Evolutionary conservation across 2,888 invertebrate genomes (phyloP).

Genomic region (Chymomyza caudatula): DNA sequence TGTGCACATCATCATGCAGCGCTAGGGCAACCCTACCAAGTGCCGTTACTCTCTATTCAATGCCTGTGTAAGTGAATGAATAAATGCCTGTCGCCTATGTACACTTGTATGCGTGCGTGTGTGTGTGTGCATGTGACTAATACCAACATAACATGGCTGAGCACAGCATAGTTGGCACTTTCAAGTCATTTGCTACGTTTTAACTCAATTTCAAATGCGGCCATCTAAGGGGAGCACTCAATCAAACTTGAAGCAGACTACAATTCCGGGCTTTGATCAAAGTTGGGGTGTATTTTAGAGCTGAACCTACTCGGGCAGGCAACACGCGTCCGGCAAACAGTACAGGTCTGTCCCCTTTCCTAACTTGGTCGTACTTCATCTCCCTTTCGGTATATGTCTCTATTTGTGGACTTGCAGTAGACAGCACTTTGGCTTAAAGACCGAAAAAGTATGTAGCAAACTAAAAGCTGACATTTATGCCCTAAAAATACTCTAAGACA

Average conservation of each 20-base stretch:
- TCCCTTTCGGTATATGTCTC: background rate
- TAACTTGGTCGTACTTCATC: background rate
- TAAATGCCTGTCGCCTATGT: conserved; percentile 35
- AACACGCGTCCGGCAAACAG: conserved; percentile 51
- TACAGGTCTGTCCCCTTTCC: conserved; percentile 12
- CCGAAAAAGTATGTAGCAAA: too few species aligned
- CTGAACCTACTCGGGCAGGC: conserved; percentile 27
- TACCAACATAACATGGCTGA: conserved; percentile 44
- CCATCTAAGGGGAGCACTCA: conserved; percentile 61
- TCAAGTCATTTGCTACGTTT: conserved; percentile 67
- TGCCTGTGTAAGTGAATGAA: conserved; percentile 60
- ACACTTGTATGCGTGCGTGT: background rate
- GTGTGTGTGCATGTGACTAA: conserved; percentile 18
- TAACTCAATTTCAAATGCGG: conserved; percentile 64
- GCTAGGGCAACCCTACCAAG: conserved; percentile 17
- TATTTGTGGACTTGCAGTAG: background rate
- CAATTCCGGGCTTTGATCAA: background rate
- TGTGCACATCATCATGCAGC: conserved; percentile 45
- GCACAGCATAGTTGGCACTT: conserved; percentile 66
- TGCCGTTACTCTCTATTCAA: conserved; percentile 45
- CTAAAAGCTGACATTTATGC: too few species aligned
- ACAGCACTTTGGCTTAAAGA: too few species aligned
- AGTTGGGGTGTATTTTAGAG: background rate
- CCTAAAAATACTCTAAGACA: too few species aligned
- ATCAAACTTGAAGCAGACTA: conserved; percentile 48